Conservation (phyloP, 2,888 invertebrate genomes). For the Andrena hattorfiana region DNA sequence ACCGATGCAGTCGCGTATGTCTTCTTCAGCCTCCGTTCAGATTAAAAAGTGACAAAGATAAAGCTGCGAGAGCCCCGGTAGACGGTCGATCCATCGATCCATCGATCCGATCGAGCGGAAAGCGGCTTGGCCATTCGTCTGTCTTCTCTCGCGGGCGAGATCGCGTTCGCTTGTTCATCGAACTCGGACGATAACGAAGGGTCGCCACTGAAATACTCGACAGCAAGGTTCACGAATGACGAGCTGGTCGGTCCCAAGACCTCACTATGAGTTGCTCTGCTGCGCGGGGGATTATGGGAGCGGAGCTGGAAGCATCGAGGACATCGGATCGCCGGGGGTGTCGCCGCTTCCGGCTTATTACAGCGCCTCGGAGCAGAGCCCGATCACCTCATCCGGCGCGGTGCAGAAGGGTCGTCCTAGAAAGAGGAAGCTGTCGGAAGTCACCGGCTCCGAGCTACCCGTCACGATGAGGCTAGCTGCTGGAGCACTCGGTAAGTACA, state of each 20-base stretch:
- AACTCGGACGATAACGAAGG: slow-evolving; percentile 72
- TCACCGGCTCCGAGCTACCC: slow-evolving; percentile 88
- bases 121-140: slow-evolving; percentile 46
- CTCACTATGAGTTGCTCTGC: slow-evolving; percentile 89
- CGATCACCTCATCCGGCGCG: slow-evolving; percentile 82
- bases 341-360: slow-evolving; percentile 88
- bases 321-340: slow-evolving; percentile 86
- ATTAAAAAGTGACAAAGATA: neutral
- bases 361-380: slow-evolving; percentile 86
- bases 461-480: slow-evolving; percentile 90
- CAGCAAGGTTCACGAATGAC: slow-evolving; percentile 75
- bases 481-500: slow-evolving; percentile 88
- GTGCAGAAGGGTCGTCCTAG: slow-evolving; percentile 92
- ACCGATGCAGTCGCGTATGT: neutral
- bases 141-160: slow-evolving; percentile 59
- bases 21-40: neutral
- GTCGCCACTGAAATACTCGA: slow-evolving; percentile 74
- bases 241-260: slow-evolving; percentile 84
- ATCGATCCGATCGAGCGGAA: slow-evolving; percentile 42
- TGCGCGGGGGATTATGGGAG: slow-evolving; percentile 86
- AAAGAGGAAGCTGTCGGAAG: slow-evolving; percentile 89
- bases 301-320: slow-evolving; percentile 88
- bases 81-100: slow-evolving; percentile 1
- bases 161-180: slow-evolving; percentile 65
- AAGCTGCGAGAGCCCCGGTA: neutral